Conservation (phyloP, 2,113 vertebrate species). For the Siphamia tubifer region DNA sequence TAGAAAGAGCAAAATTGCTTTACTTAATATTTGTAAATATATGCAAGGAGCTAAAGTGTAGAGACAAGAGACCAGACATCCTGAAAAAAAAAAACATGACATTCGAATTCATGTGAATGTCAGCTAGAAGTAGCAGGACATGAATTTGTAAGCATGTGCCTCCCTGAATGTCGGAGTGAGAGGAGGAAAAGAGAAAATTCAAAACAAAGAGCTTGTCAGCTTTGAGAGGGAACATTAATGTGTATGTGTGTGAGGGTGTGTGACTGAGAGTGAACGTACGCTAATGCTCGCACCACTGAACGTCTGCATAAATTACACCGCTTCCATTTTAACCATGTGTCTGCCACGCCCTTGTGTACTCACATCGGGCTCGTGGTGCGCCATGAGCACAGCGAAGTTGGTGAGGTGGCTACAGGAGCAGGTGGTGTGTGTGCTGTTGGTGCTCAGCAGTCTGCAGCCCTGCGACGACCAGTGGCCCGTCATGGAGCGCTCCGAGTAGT, state of each 20-base stretch:
- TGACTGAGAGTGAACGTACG: slow-evolving; percentile 43
- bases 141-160: slow-evolving; percentile 68
- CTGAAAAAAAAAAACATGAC: slow-evolving; percentile 65
- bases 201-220: slow-evolving; percentile 72
- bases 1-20: slow-evolving; percentile 59
- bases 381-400: slow-evolving; percentile 94
- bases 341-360: slow-evolving; percentile 53
- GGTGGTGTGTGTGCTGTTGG: slow-evolving; percentile 92
- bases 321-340: slow-evolving; percentile 14
- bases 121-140: slow-evolving; percentile 69
- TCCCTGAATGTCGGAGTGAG: slow-evolving; percentile 59
- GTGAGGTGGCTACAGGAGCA: slow-evolving; percentile 96
- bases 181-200: slow-evolving; percentile 59
- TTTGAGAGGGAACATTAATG: slow-evolving; percentile 63
- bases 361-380: slow-evolving; percentile 87
- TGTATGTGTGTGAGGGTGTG: slow-evolving; percentile 55
- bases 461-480: slow-evolving; percentile 93
- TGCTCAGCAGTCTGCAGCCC: slow-evolving; percentile 89
- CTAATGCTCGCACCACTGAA: slow-evolving; percentile 31
- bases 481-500: slow-evolving; percentile 94
- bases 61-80: slow-evolving; percentile 72
- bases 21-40: slow-evolving; percentile 79
- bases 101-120: slow-evolving; percentile 78
- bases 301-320: slow-evolving; percentile 58
- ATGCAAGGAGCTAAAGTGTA: slow-evolving; percentile 73